Conservation (phyloP, 92 coral and sea anemone genomes). For the Parazoanthus darwini region DNA sequence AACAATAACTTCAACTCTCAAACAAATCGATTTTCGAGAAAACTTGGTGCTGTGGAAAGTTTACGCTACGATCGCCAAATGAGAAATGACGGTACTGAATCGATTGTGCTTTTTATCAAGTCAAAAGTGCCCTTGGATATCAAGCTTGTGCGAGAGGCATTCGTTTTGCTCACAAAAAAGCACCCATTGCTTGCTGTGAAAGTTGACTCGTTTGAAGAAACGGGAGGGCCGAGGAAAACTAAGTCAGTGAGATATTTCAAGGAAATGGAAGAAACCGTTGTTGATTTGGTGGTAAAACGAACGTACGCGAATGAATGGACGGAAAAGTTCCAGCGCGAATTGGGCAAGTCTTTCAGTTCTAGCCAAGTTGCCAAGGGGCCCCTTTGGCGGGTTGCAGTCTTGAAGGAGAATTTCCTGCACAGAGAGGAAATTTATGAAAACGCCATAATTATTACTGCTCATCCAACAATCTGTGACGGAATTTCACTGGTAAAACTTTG, state of each 20-base stretch:
- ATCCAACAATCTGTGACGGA: conserved; percentile 65
- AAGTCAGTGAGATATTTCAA: conserved; percentile 18
- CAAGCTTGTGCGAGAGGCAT: conserved; percentile 5
- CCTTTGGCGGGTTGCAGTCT: conserved; percentile 34
- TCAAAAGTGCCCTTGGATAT: conserved; percentile 10
- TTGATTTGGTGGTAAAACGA: conserved; percentile 28
- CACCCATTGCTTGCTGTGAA: conserved; percentile 17
- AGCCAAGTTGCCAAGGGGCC: conserved; percentile 18
- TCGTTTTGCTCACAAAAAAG: neutral
- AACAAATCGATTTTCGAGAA: neutral
- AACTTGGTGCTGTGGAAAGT: conserved; percentile 22
- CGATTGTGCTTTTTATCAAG: conserved; percentile 25
- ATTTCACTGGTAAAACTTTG: conserved; percentile 64
- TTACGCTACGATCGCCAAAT: conserved; percentile 1
- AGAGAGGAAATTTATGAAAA: conserved; percentile 63
- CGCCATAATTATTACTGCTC: conserved; percentile 67
- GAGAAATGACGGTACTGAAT: neutral
- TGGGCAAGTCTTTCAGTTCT: conserved; percentile 30
- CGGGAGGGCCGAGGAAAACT: neutral
- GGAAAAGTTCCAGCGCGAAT: conserved; percentile 39
- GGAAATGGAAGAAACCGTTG: conserved; percentile 12
- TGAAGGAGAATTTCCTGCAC: conserved; percentile 67
- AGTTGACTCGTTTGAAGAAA: neutral
- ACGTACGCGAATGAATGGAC: conserved; percentile 30
- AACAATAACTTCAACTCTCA: neutral